phyloP scores from a whole-genome alignment of 92 coral and sea anemone species.

The Virgularia gustaviana region DNA sequence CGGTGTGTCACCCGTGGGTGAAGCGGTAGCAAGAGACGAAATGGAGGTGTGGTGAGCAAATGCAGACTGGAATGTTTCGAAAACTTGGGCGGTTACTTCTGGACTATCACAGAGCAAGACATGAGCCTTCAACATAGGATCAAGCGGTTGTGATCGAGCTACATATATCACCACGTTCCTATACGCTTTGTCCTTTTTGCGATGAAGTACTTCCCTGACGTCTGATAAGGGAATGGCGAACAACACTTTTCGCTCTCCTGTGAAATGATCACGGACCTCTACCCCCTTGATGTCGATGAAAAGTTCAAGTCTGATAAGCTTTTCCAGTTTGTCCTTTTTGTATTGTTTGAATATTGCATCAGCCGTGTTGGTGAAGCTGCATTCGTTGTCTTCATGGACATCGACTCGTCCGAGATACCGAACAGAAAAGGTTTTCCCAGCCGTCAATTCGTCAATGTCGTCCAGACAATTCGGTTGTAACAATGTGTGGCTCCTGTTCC shows the following conservation, averaged over 20 bases:
- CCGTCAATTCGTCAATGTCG: background rate
- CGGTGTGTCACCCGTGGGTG: too few relatives aligned
- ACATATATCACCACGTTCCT: background rate
- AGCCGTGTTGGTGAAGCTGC: background rate
- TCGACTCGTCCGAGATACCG: conserved; percentile 9
- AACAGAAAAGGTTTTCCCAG: background rate
- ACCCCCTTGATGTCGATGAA: background rate
- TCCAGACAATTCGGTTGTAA: background rate
- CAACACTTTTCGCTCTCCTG: background rate
- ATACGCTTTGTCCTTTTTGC: background rate
- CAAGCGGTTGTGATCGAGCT: background rate
- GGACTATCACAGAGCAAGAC: background rate
- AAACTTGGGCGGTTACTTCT: background rate
- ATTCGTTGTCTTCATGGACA: background rate
- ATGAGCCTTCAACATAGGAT: background rate
- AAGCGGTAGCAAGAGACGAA: too few relatives aligned
- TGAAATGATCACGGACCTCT: background rate
- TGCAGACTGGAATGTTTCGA: background rate
- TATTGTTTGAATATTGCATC: background rate
- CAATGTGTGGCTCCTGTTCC: conserved; percentile 1
- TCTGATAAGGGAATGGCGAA: background rate
- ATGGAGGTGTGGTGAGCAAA: too few relatives aligned
- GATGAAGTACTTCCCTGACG: conserved; percentile 1
- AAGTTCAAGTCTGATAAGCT: background rate
- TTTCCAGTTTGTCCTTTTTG: background rate